Conservation (phyloP, 2,797 vertebrate species). For the Crypturellus tataupa region DNA sequence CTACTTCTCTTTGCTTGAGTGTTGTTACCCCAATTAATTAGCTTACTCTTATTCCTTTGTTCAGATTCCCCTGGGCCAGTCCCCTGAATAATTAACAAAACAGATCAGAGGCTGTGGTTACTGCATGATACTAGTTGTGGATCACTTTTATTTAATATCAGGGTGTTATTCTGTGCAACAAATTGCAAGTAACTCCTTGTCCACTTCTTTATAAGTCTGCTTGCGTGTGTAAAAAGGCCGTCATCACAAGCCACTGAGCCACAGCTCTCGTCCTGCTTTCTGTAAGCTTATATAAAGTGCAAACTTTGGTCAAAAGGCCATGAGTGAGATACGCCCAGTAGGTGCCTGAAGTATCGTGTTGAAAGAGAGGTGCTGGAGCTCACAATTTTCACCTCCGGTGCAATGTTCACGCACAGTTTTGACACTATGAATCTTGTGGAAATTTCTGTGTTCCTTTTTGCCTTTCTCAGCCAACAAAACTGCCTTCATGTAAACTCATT, state of each 20-base stretch:
- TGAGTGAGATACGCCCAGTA: neutral
- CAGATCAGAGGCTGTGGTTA: neutral
- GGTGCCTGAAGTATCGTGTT: neutral
- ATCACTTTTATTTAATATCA: slow-evolving; percentile 22
- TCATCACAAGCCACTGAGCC: neutral
- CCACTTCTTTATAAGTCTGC: neutral
- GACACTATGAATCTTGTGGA: neutral
- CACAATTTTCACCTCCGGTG: neutral
- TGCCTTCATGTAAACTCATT: neutral
- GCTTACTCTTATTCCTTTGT: neutral
- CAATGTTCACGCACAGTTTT: neutral
- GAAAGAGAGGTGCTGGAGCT: neutral
- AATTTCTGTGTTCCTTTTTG: neutral
- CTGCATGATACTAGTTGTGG: neutral
- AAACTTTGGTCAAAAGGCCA: neutral
- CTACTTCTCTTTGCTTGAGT: neutral
- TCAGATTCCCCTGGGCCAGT: neutral
- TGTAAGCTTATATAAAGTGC: neutral
- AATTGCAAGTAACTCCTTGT: slow-evolving; percentile 21
- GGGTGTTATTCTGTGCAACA: neutral
- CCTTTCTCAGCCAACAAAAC: neutral
- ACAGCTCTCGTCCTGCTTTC: neutral
- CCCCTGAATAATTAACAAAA: neutral
- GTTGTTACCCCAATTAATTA: neutral
- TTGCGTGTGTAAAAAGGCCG: neutral